Base-by-base conservation (phyloP, 1,140 invertebrate species). In the Eriocheir sinensis region DNA sequence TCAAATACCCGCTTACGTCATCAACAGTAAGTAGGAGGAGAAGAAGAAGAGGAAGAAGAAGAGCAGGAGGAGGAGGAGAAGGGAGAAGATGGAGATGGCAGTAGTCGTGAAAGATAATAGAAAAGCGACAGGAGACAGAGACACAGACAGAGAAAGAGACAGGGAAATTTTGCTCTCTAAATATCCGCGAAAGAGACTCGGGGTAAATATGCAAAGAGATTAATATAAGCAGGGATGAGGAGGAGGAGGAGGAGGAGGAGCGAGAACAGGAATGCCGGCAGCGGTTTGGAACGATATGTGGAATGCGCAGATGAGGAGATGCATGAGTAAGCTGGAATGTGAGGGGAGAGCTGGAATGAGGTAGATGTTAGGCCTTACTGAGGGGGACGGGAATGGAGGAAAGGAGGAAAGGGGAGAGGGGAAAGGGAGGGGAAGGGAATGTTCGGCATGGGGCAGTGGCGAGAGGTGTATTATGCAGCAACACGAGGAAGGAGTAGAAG, bases 321-420 rank as follows among this genome's bases (percentile, higher is more conserved):
- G 60, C 60, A 72, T 72, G 60, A 72, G 60, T 72, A n/a, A 72
- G 60, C 60, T 72, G 60, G 60, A 72, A 72, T 72, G 60, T 72
- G 60, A 72, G 60, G 60, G 60, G 60, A 12, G 21, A n/a, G n/a
- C 60, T 72, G 60, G 60, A 72, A 72, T 72, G 8, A 72, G 60
- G 60, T n/a, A 72, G 21, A 21, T 72, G 60, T 72, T 72, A 72
- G 60, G 60, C 60, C 60, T 72, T 72, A n/a, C 60, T 72, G n/a
- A n/a, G 21, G 60, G 60, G 27, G 60, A n/a, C 27, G 60, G 60
- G 60, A 72, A 72, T 72, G 60, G 21, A 4, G 17, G n/a, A n/a
- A n/a, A n/a, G n/a, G n/a, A n/a, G n/a, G n/a, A n/a, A n/a, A n/a
- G n/a, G n/a, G n/a, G n/a, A n/a, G 60, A 72, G 60, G 60, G 60